Percentiles rank a stretch among this genome's conserved stretches.
Conservation (phyloP, 2,797 vertebrate genomes). For the Todus mexicanus region DNA sequence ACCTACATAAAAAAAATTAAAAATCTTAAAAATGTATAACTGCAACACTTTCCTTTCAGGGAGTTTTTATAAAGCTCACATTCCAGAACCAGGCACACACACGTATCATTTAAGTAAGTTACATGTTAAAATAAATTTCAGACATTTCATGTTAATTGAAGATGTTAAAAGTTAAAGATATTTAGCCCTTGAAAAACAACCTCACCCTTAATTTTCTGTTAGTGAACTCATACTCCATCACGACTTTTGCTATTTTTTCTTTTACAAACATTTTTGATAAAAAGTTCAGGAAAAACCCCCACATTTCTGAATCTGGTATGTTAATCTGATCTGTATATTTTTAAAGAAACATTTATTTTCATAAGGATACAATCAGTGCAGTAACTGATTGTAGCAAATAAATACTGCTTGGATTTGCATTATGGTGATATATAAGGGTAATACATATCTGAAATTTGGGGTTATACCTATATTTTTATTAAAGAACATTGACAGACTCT, state of each 20-base stretch:
- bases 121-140: slow-evolving; percentile 1
- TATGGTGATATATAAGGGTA: not conserved
- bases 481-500: not conserved
- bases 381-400: not conserved
- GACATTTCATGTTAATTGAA: not conserved
- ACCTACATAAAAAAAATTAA: slow-evolving; percentile 27
- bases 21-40: slow-evolving; percentile 23
- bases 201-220: not conserved
- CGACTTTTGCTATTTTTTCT: not conserved
- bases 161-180: not conserved
- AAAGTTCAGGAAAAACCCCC: not conserved
- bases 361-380: not conserved
- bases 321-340: not conserved
- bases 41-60: slow-evolving; percentile 12
- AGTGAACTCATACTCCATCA: not conserved
- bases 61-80: slow-evolving; percentile 17
- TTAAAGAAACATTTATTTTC: slow-evolving; percentile 15
- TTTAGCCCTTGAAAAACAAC: slow-evolving; percentile 9
- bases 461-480: not conserved
- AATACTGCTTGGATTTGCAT: not conserved
- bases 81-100: not conserved
- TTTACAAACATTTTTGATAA: not conserved
- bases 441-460: not conserved
- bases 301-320: not conserved
- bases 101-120: not conserved